Conservation (phyloP, 1,140 invertebrate species). For the Drosophila willistoni region DNA sequence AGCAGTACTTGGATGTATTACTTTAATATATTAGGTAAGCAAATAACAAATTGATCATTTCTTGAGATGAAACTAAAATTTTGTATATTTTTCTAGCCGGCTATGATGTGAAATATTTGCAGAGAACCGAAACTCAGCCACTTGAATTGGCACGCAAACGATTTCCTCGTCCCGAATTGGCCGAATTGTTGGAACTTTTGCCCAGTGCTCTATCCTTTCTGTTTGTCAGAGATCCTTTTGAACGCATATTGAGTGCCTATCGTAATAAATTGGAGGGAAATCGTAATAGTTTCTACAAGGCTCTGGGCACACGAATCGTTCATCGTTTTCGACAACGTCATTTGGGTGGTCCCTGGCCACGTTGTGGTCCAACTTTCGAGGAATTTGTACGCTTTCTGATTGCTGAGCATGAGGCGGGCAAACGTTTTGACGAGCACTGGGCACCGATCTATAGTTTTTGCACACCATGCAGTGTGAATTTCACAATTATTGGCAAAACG, state of each 20-base stretch:
- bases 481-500: conserved; percentile 86
- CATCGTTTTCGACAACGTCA: conserved; percentile 82
- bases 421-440: conserved; percentile 89
- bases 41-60: background rate
- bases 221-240: conserved; percentile 95
- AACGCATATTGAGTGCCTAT: conserved; percentile 94
- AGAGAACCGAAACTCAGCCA: conserved; percentile 85
- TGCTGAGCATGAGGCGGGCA: conserved; percentile 82
- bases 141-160: conserved; percentile 86
- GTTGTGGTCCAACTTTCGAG: conserved; percentile 86
- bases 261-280: conserved; percentile 93
- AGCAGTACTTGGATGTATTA: conserved; percentile 92
- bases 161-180: conserved; percentile 85
- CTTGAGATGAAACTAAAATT: too few species aligned
- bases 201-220: conserved; percentile 88
- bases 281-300: conserved; percentile 88
- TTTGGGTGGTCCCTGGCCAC: conserved; percentile 37
- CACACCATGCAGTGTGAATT: conserved; percentile 89
- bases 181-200: conserved; percentile 85
- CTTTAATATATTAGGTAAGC: conserved; percentile 88
- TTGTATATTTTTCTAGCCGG: conserved; percentile 82
- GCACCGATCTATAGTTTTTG: conserved; percentile 89
- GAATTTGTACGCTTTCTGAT: conserved; percentile 88
- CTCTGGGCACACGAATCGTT: conserved; percentile 87
- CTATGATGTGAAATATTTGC: conserved; percentile 86